Evolutionary conservation across 2,888 invertebrate species (phyloP).

Genomic region (Xestia ashworthii): DNA sequence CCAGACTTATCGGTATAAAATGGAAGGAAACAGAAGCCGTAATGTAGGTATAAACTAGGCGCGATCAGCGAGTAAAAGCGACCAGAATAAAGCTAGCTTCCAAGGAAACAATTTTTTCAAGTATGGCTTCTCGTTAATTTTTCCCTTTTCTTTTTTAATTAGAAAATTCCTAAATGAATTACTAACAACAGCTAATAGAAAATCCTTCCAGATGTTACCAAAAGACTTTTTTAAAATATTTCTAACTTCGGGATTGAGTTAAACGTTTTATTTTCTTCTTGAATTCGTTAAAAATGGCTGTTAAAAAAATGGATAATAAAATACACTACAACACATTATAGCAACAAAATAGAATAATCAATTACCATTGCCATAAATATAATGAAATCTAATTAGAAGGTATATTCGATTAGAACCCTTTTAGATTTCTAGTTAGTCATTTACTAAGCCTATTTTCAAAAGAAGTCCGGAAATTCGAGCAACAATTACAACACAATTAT

Average conservation of each 20-base stretch:
- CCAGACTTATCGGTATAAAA: slow-evolving; percentile 29
- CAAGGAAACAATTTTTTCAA: slow-evolving; percentile 62
- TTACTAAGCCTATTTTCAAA: background rate
- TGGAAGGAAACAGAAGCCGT: slow-evolving; percentile 75
- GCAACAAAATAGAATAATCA: background rate
- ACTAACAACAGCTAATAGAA: slow-evolving; percentile 11
- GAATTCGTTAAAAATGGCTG: too few species aligned
- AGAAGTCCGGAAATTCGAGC: background rate
- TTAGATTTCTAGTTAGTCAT: background rate
- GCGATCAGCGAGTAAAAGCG: slow-evolving; percentile 76
- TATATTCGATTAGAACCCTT: background rate
- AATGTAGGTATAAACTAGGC: slow-evolving; percentile 77
- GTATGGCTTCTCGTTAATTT: slow-evolving; percentile 68
- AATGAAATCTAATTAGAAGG: background rate
- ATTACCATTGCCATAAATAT: background rate
- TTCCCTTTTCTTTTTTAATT: slow-evolving; percentile 61
- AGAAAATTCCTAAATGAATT: slow-evolving; percentile 63
- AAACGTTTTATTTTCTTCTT: background rate
- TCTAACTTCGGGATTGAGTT: background rate
- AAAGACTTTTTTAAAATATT: background rate
- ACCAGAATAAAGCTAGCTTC: slow-evolving; percentile 76
- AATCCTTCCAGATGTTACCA: background rate
- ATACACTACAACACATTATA: background rate
- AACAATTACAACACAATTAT: too few species aligned
- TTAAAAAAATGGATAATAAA: too few species aligned